Percentiles rank a stretch among this genome's conserved stretches.
These are phyloP conservation scores for Polyommatus icarus DNA, from an alignment of 2,888 invertebrate genomes.

Conservation along the genomic window DNA sequence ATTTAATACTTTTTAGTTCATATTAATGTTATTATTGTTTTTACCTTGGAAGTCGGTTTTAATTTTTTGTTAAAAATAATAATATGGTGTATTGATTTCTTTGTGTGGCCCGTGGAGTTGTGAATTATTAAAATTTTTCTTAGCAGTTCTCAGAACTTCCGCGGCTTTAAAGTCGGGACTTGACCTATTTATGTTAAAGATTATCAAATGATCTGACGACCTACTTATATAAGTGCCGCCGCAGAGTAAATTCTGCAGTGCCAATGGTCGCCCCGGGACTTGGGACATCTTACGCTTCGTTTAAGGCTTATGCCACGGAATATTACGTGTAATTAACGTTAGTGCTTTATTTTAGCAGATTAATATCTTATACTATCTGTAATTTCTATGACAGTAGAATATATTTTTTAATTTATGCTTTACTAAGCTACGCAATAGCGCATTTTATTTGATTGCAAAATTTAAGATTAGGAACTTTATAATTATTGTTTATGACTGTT, in stretches of 20 bases:
- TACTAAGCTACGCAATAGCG: too few relatives aligned
- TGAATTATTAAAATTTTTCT: constrained; percentile 7
- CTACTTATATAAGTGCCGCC: constrained; percentile 27
- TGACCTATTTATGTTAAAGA: constrained; percentile 19
- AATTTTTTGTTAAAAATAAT: too few relatives aligned
- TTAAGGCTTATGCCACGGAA: background rate
- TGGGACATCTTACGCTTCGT: background rate
- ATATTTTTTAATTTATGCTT: too few relatives aligned
- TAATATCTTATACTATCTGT: too few relatives aligned
- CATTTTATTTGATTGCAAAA: too few relatives aligned
- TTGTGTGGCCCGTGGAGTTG: background rate
- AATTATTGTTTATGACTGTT: too few relatives aligned
- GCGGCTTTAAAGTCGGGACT: background rate
- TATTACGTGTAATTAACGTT: background rate
- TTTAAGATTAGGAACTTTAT: too few relatives aligned
- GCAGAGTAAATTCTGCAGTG: constrained; percentile 22
- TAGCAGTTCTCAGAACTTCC: background rate
- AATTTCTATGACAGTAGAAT: too few relatives aligned
- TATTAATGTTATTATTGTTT: too few relatives aligned
- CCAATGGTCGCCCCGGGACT: constrained; percentile 9
- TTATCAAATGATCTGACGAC: constrained; percentile 27
- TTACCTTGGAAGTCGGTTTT: too few relatives aligned
- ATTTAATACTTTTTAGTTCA: too few relatives aligned
- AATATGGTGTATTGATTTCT: background rate
- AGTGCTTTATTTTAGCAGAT: background rate